Conservation (phyloP, 1,140 invertebrate species). For the Scaptomyza graminum region DNA sequence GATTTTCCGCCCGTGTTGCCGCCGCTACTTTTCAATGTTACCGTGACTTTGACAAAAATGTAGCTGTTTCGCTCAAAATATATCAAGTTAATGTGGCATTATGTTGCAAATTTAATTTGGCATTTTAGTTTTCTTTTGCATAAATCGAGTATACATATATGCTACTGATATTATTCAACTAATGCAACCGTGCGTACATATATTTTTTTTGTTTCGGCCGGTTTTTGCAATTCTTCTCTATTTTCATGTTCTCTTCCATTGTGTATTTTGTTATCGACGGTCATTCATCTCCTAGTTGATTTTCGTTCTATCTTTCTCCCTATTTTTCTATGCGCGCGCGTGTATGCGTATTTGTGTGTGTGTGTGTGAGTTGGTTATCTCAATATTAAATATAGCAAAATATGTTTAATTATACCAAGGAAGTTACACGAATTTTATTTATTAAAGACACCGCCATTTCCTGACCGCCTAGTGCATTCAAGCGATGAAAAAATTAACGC, state of each 20-base stretch:
- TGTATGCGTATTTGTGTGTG: conserved; percentile 39
- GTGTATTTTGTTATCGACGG: conserved; percentile 73
- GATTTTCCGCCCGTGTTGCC: conserved; percentile 27
- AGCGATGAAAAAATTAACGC: conserved; percentile 1
- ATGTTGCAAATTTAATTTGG: conserved; percentile 21
- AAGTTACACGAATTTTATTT: conserved; percentile 14
- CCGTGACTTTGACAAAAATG: conserved; percentile 70
- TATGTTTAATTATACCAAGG: conserved; percentile 21
- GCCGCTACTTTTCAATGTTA: conserved; percentile 48
- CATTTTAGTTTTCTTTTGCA: conserved; percentile 17
- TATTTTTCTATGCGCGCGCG: conserved; percentile 39
- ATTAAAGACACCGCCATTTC: background rate
- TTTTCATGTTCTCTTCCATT: conserved; percentile 54
- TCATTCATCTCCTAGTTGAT: conserved; percentile 77
- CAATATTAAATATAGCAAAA: conserved; percentile 41
- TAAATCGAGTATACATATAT: conserved; percentile 20
- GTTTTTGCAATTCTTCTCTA: conserved; percentile 60
- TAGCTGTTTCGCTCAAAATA: conserved; percentile 42
- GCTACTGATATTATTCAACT: conserved; percentile 24
- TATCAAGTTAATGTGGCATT: conserved; percentile 54
- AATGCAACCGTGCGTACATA: conserved; percentile 61
- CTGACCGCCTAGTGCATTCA: background rate
- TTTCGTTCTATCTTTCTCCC: conserved; percentile 60
- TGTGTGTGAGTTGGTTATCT: conserved; percentile 45
- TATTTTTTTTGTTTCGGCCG: conserved; percentile 52